phyloP scores from a whole-genome alignment of 2,797 vertebrate species.

The Helicolenus hilgendorfi region DNA sequence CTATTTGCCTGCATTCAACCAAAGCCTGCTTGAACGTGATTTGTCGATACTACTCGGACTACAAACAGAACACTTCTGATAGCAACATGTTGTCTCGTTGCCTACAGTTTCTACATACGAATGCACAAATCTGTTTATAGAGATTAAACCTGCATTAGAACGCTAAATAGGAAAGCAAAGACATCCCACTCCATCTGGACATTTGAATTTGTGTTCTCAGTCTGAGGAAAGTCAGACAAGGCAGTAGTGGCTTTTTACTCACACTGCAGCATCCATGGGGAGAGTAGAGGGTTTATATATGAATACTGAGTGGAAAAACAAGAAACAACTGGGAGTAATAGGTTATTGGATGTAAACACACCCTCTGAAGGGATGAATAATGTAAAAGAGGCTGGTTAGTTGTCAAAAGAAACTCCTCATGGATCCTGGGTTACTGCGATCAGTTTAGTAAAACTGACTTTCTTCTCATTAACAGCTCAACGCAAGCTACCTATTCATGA shows the following conservation, averaged over 20 bases:
- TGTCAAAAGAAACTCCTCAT: slow-evolving; percentile 77
- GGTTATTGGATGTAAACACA: slow-evolving; percentile 81
- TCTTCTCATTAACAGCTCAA: slow-evolving; percentile 74
- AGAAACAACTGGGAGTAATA: slow-evolving; percentile 75
- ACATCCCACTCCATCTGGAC: background rate
- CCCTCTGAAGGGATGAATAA: slow-evolving; percentile 87
- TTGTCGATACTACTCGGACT: background rate
- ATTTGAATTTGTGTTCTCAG: slow-evolving; percentile 23
- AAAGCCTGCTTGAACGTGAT: background rate
- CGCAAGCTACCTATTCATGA: slow-evolving; percentile 59
- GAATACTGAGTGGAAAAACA: slow-evolving; percentile 72
- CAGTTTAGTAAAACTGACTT: slow-evolving; percentile 72
- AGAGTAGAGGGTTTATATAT: slow-evolving; percentile 55
- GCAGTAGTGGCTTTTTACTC: slow-evolving; percentile 28
- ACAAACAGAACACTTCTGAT: background rate
- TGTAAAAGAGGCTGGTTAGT: slow-evolving; percentile 84
- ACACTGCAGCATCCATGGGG: slow-evolving; percentile 27
- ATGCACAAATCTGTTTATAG: background rate
- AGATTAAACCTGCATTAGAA: background rate
- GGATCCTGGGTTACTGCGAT: slow-evolving; percentile 68
- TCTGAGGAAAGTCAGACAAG: slow-evolving; percentile 16
- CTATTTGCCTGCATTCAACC: background rate
- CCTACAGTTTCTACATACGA: background rate
- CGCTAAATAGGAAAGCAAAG: background rate
- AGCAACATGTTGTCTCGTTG: background rate